Percentiles rank a stretch among this genome's conserved stretches.
Conservation (phyloP, 1,140 invertebrate genomes). For the Leptinotarsa lineolata region DNA sequence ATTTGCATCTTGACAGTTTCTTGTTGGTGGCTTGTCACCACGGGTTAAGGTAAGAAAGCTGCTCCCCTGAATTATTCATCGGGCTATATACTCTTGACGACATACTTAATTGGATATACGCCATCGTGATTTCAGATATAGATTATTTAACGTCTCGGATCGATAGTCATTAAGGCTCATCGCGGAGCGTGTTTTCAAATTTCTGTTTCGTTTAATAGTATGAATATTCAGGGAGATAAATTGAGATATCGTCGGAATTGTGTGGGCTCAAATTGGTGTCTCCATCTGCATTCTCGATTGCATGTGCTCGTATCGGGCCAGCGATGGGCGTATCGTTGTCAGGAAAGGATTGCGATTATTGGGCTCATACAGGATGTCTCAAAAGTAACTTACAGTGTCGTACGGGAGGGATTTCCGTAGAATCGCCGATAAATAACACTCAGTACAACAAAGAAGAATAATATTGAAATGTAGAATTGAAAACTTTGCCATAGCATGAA, state of each 20-base stretch:
- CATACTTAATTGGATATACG: slow-evolving; percentile 35
- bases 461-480: too few species aligned
- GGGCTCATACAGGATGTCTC: too few species aligned
- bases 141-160: slow-evolving; percentile 30
- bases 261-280: slow-evolving; percentile 17
- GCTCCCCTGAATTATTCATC: slow-evolving; percentile 53
- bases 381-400: too few species aligned
- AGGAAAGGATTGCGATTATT: too few species aligned
- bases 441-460: too few species aligned
- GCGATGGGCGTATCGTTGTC: too few species aligned
- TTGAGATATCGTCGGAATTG: slow-evolving; percentile 2
- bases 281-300: neutral
- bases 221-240: slow-evolving; percentile 29
- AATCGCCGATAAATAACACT: too few species aligned
- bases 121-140: slow-evolving; percentile 31
- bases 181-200: slow-evolving; percentile 22
- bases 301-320: neutral
- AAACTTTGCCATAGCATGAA: too few species aligned
- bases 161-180: slow-evolving; percentile 24
- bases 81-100: slow-evolving; percentile 17
- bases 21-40: slow-evolving; percentile 52
- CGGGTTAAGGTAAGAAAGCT: slow-evolving; percentile 53
- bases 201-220: slow-evolving; percentile 28
- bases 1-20: slow-evolving; percentile 55
- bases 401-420: too few species aligned